These are phyloP conservation scores for Dasypogon diadema DNA, from an alignment of 2,888 invertebrate genomes.

Conservation along the genomic window DNA sequence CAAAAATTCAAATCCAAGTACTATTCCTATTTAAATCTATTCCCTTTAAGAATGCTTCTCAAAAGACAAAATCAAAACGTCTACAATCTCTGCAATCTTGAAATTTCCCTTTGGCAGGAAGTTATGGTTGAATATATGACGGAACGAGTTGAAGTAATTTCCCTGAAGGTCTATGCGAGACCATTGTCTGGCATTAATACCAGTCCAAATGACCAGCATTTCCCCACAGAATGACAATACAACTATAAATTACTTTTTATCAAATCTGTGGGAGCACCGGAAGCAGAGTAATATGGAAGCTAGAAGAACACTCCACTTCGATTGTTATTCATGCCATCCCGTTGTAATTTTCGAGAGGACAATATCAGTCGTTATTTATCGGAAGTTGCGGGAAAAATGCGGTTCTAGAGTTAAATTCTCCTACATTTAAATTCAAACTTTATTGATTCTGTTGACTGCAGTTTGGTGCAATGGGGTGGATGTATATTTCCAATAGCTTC, in stretches of 20 bases:
- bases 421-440: neutral
- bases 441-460: neutral
- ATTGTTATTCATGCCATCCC: conserved; percentile 32
- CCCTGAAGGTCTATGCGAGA: conserved; percentile 25
- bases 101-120: neutral
- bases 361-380: conserved; percentile 37
- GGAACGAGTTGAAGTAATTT: conserved; percentile 25
- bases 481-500: too few relatives aligned
- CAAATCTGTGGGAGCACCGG: conserved; percentile 21
- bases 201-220: conserved; percentile 28
- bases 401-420: neutral
- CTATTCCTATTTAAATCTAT: too few relatives aligned
- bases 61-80: conserved; percentile 5
- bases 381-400: neutral
- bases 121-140: conserved; percentile 16
- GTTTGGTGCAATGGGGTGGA: neutral
- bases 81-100: neutral
- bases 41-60: too few relatives aligned
- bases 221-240: conserved; percentile 35
- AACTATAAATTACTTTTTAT: conserved; percentile 41
- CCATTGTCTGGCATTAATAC: conserved; percentile 42
- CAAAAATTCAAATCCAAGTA: too few relatives aligned
- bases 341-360: conserved; percentile 39
- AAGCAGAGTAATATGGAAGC: neutral
- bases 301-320: neutral